Conservation (phyloP, 1,140 invertebrate genomes). For the Ericerus pela region DNA sequence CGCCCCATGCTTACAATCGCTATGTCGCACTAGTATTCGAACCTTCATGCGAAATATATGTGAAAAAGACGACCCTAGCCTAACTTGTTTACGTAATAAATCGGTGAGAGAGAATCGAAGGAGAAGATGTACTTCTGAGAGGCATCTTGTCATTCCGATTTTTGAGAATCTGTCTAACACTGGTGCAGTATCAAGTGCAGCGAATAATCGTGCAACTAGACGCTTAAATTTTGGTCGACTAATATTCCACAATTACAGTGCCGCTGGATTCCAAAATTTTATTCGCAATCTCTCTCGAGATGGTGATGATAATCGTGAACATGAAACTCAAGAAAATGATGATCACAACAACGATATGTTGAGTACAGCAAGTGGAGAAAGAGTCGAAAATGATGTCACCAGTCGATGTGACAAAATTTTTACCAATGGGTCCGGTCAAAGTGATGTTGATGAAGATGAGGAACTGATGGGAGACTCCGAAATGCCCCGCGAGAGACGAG, state of each 20-base stretch:
- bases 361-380: no score
- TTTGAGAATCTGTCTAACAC: not conserved
- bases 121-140: not conserved
- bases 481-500: no score
- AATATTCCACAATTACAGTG: not conserved
- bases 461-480: no score
- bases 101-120: no score
- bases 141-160: not conserved
- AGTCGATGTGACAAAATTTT: no score
- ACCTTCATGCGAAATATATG: not conserved
- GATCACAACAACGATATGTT: no score
- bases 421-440: no score
- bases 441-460: no score
- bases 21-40: slow-evolving; percentile 13
- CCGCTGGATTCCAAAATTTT: not conserved
- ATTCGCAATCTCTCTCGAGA: not conserved
- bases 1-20: slow-evolving; percentile 4
- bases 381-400: no score
- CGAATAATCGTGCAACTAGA: no score
- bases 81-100: not conserved
- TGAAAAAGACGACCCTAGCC: not conserved
- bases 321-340: not conserved
- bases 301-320: not conserved
- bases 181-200: not conserved
- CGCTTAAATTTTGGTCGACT: not conserved